phyloP scores from a whole-genome alignment of 2,113 vertebrate genomes.

The Elephantulus edwardii region DNA sequence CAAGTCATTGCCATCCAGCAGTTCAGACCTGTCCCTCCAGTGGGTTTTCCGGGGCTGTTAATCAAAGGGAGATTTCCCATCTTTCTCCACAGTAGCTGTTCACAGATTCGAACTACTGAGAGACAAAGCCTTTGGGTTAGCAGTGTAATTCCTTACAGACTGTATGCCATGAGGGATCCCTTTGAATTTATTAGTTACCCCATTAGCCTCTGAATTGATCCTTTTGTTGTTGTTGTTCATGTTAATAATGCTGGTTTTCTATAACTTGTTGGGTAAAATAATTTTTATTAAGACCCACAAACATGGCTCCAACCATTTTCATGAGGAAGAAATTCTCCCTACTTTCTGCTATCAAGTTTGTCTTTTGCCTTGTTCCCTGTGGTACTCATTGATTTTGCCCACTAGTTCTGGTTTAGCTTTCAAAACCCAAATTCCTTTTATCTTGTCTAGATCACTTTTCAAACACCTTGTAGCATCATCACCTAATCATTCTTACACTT shows the following conservation, averaged over 20 bases:
- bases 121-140: no score
- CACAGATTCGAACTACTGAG: no score
- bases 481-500: background rate
- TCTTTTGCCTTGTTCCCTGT: background rate
- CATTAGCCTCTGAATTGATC: background rate
- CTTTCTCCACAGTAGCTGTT: no score
- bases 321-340: background rate
- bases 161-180: no score
- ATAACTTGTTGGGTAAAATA: background rate
- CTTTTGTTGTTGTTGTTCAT: background rate
- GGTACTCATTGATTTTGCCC: background rate
- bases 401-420: background rate
- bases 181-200: background rate
- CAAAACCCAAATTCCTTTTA: background rate
- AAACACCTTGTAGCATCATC: background rate
- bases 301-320: background rate
- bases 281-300: background rate
- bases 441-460: conserved; percentile 2
- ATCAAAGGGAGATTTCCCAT: no score
- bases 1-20: no score
- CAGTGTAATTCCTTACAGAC: no score
- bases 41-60: no score
- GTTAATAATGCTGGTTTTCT: background rate
- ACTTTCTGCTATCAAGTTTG: background rate
- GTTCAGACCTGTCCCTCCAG: no score